Evolutionary conservation across 2,888 invertebrate species (phyloP).

Genomic region (Eupelmus urozonus): DNA sequence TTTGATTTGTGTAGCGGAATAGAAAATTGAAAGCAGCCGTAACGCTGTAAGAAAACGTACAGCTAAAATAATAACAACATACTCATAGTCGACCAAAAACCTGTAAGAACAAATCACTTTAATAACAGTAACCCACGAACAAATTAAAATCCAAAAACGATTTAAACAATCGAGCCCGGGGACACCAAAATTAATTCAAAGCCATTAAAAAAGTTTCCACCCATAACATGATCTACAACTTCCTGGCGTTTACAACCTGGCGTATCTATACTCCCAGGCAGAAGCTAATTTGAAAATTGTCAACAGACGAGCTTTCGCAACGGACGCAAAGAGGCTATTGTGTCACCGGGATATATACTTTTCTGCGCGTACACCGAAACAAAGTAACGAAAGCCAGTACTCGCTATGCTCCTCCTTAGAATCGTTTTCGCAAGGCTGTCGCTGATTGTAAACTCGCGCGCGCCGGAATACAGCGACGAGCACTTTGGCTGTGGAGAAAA

Average conservation of each 20-base stretch:
- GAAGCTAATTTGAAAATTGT: conserved; percentile 45
- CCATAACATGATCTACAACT: not conserved
- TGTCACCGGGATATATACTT: conserved; percentile 48
- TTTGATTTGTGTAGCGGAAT: no score
- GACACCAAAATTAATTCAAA: no score
- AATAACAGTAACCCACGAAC: no score
- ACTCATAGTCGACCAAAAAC: no score
- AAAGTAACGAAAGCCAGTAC: conserved; percentile 51
- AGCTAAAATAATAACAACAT: no score
- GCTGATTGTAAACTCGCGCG: conserved; percentile 34
- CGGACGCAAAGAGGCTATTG: conserved; percentile 55
- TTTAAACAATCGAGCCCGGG: no score
- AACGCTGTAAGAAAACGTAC: no score
- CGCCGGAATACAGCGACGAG: conserved; percentile 45
- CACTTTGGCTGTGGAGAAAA: conserved; percentile 30
- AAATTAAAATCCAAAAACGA: no score
- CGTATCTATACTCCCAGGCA: not conserved
- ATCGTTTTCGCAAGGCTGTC: conserved; percentile 48
- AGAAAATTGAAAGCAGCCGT: no score
- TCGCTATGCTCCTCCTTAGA: not conserved
- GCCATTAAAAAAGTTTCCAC: not conserved
- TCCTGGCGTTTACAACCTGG: not conserved
- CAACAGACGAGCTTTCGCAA: conserved; percentile 49
- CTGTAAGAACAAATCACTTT: no score
- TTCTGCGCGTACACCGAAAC: conserved; percentile 45